Evolutionary conservation across 2,797 vertebrate genomes (phyloP), one percentile per base, ranked within the genome.

Genomic region (Clamator glandarius): DNA sequence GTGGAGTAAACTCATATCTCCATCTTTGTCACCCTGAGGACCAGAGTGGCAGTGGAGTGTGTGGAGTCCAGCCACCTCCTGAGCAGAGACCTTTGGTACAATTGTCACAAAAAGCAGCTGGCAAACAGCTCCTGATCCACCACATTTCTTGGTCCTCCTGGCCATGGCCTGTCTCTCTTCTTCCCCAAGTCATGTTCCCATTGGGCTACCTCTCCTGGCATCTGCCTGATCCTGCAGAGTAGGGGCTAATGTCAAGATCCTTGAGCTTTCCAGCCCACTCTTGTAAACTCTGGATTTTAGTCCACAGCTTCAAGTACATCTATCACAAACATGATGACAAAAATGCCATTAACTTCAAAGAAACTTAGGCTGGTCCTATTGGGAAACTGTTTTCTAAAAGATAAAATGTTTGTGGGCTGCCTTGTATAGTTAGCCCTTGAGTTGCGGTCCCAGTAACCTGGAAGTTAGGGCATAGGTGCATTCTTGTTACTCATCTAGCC

Each of bases 401-500:
- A 64, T 63, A 62, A 80, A 39, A 31, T n/a, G 11, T 69, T 24
- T 74, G 48, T 48, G 39, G 10, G 24, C 50, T 77, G 72, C 50
- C 87, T 77, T 78, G 48, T 79, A 48, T 72, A 64, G 50, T 20
- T 58, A 75, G 42, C 39, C 63, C 41, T 69, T 1, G 13, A 41
- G 14, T 4, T 82, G 26, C 59, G 58, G 36, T 81, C 26, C 72
- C 5, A 2, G 17, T 84, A 24, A 63, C 48, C 61, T 90, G 86
- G 68, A 68, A 69, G 14, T 61, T 74, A 70, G 75, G 75, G 31
- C 88, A 87, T 26, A 63, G 81, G 81, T 84, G 18, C 61, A 24
- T 59, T 74, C 79, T 24, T 48, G 26, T 95, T 91, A 92, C 87
- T 95, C 92, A 94, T 55, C 80, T 39, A 46, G 55, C 58, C 80